These are phyloP conservation scores for Drosophila barbarae DNA, from an alignment of 2,888 invertebrate species.

Conservation along the genomic window DNA sequence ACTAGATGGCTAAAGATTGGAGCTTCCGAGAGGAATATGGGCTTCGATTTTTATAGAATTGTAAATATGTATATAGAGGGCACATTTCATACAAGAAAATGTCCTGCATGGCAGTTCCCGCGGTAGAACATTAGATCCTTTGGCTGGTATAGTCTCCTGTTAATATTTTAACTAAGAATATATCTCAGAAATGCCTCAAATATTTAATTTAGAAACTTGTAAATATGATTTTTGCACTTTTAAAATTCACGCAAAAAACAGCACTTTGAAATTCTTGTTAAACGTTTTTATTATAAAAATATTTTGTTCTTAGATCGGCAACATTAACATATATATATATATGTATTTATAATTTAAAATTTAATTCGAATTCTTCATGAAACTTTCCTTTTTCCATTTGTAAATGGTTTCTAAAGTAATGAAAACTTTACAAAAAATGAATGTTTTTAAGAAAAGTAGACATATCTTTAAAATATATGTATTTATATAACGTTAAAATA, in stretches of 20 bases:
- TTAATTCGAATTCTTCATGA: too few species aligned
- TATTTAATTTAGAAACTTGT: too few species aligned
- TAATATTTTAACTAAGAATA: too few species aligned
- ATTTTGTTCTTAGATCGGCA: background rate
- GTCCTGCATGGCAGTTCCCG: too few species aligned
- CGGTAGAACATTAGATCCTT: too few species aligned
- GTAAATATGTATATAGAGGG: too few species aligned
- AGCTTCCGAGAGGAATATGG: background rate
- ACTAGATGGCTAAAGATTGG: background rate
- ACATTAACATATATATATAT: background rate
- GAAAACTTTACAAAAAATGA: background rate
- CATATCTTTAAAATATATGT: background rate
- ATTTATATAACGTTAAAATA: background rate
- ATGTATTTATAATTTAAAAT: background rate
- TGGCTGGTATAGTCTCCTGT: too few species aligned
- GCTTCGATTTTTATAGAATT: too few species aligned
- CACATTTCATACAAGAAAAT: too few species aligned
- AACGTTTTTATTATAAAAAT: constrained; percentile 6
- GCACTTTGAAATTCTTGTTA: background rate
- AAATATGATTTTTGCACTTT: too few species aligned
- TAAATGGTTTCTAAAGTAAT: background rate
- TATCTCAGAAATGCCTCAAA: too few species aligned
- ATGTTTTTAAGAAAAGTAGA: background rate
- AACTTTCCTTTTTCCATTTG: background rate
- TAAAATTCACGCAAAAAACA: too few species aligned